phyloP scores from a whole-genome alignment of 2,113 vertebrate genomes.

The Periophthalmodon schlosseri region DNA sequence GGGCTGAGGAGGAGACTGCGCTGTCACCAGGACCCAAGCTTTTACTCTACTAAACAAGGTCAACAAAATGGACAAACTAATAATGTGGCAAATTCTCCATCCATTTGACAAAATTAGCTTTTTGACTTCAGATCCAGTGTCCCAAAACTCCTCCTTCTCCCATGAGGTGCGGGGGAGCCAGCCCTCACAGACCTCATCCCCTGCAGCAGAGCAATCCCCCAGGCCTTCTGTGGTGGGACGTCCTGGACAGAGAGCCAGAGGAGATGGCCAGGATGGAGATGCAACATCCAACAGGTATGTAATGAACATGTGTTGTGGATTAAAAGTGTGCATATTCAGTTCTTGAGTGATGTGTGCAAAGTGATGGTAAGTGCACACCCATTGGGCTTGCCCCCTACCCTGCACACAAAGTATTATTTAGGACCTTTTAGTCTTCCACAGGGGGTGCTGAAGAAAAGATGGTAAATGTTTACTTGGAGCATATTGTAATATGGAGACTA shows the following conservation, averaged over 20 bases:
- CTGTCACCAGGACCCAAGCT: conserved; percentile 91
- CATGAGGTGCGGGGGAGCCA: conserved; percentile 79
- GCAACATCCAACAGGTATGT: conserved; percentile 86
- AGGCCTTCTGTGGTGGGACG: conserved; percentile 91
- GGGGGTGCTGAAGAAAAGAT: too few species aligned
- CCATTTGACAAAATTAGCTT: neutral
- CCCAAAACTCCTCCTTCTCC: conserved; percentile 92
- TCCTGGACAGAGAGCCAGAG: conserved; percentile 86
- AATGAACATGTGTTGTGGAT: neutral
- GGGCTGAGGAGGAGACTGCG: conserved; percentile 86
- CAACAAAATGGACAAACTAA: neutral
- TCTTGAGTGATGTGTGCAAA: too few species aligned
- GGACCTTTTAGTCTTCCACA: too few species aligned
- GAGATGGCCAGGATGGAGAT: conserved; percentile 96
- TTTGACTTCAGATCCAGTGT: conserved; percentile 77
- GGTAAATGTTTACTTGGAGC: too few species aligned
- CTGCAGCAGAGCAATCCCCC: conserved; percentile 84
- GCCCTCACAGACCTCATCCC: conserved; percentile 83
- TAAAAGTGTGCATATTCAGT: neutral
- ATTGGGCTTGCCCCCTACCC: neutral
- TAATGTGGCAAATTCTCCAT: neutral
- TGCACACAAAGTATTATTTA: too few species aligned
- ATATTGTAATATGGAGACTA: too few species aligned
- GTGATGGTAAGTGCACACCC: too few species aligned
- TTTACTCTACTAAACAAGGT: conserved; percentile 89